These are phyloP conservation scores for Lasioglossum vierecki DNA, from an alignment of 2,888 invertebrate species.

Conservation along the genomic window DNA sequence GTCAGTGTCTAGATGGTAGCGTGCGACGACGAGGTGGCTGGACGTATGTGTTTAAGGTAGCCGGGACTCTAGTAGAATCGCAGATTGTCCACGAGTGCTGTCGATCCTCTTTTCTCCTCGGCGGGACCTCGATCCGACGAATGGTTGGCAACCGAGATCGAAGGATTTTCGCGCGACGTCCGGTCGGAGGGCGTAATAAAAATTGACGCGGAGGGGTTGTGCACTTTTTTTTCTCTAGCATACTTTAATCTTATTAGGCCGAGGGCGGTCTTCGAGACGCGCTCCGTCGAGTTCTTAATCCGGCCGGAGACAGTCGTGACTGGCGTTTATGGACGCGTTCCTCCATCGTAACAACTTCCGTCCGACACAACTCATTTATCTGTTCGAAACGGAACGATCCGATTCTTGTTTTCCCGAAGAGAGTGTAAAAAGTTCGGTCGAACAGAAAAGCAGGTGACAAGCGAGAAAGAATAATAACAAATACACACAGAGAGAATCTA, in stretches of 20 bases:
- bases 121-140: conserved; percentile 38
- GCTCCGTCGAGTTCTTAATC: conserved; percentile 61
- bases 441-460: background rate
- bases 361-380: conserved; percentile 5
- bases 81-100: background rate
- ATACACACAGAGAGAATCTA: background rate
- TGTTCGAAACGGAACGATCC: background rate
- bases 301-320: conserved; percentile 58
- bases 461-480: background rate
- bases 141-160: conserved; percentile 28
- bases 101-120: background rate
- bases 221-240: conserved; percentile 42
- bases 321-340: conserved; percentile 45
- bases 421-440: background rate
- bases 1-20: background rate
- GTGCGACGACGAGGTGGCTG: background rate
- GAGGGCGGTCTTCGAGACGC: conserved; percentile 64
- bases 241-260: conserved; percentile 70
- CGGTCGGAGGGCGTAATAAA: conserved; percentile 73
- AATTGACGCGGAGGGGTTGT: conserved; percentile 79
- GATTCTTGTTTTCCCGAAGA: background rate
- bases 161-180: conserved; percentile 50
- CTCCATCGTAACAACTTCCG: conserved; percentile 57
- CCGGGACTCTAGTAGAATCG: background rate
- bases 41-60: background rate